Evolutionary conservation across 2,888 invertebrate species (phyloP).

Genomic region (Dicyrtoma fusca): DNA sequence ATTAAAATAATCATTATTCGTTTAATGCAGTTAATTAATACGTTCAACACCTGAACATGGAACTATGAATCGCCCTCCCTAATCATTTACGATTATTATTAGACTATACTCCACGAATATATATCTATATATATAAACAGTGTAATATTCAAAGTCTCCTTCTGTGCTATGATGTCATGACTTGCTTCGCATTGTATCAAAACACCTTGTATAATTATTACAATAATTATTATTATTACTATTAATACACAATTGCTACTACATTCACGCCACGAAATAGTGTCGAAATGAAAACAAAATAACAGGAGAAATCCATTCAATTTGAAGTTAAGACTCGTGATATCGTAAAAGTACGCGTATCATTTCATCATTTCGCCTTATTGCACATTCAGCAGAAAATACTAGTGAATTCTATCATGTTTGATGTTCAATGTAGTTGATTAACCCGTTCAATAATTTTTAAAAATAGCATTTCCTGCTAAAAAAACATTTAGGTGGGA

Average conservation of each 20-base stretch:
- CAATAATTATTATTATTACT: background rate
- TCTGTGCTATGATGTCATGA: slow-evolving; percentile 22
- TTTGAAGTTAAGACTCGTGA: too few species aligned
- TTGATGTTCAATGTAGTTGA: too few species aligned
- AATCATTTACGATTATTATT: slow-evolving; percentile 11
- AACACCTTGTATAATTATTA: background rate
- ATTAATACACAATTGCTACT: slow-evolving; percentile 3
- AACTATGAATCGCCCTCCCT: slow-evolving; percentile 17
- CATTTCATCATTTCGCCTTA: too few species aligned
- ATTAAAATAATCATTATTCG: slow-evolving; percentile 22
- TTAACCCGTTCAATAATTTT: too few species aligned
- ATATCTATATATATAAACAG: too few species aligned
- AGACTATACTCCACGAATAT: background rate
- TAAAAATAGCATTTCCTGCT: too few species aligned
- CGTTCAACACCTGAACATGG: slow-evolving; percentile 15
- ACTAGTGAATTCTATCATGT: too few species aligned
- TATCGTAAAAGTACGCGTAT: too few species aligned
- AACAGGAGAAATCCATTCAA: too few species aligned
- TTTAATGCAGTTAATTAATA: slow-evolving; percentile 21
- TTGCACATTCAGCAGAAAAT: too few species aligned
- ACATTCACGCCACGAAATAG: slow-evolving; percentile 7
- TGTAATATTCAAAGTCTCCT: slow-evolving; percentile 3
- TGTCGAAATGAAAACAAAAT: background rate
- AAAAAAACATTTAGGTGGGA: too few species aligned
- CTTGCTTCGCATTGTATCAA: slow-evolving; percentile 11